A percentile compares a stretch with the other conserved stretches of the same genome.
phyloP scores from a whole-genome alignment of 2,888 invertebrate species.

The Noctua pronuba region DNA sequence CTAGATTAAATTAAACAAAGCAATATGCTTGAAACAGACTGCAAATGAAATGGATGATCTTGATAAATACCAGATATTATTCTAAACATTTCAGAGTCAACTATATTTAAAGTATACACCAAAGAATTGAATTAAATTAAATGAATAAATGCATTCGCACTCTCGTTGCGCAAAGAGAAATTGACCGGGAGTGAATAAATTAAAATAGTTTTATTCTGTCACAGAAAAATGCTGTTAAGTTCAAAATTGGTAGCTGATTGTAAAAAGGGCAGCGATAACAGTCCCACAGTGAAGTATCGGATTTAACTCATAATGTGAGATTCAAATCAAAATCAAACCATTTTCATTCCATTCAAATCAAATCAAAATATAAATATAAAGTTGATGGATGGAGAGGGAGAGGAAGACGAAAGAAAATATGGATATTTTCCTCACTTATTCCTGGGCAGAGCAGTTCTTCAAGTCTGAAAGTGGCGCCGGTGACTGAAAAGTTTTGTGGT shows the following conservation, averaged over 20 bases:
- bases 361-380: too few species aligned
- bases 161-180: conserved; percentile 42
- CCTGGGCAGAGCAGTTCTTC: too few species aligned
- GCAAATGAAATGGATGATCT: conserved; percentile 19
- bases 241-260: conserved; percentile 52
- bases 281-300: conserved; percentile 12
- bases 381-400: too few species aligned
- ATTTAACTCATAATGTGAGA: neutral
- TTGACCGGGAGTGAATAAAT: conserved; percentile 46
- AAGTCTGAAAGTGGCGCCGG: too few species aligned
- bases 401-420: too few species aligned
- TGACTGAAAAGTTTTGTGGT: too few species aligned
- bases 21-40: neutral
- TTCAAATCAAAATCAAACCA: too few species aligned
- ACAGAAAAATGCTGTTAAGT: conserved; percentile 34
- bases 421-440: too few species aligned
- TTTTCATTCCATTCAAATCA: too few species aligned
- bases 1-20: conserved; percentile 9
- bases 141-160: conserved; percentile 60
- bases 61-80: conserved; percentile 12
- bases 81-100: conserved; percentile 30
- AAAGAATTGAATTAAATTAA: conserved; percentile 55
- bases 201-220: conserved; percentile 49
- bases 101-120: conserved; percentile 35
- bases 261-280: conserved; percentile 34